Evolutionary conservation across 2,888 invertebrate genomes (phyloP).

Genomic region (Caradrina clavipalpis): DNA sequence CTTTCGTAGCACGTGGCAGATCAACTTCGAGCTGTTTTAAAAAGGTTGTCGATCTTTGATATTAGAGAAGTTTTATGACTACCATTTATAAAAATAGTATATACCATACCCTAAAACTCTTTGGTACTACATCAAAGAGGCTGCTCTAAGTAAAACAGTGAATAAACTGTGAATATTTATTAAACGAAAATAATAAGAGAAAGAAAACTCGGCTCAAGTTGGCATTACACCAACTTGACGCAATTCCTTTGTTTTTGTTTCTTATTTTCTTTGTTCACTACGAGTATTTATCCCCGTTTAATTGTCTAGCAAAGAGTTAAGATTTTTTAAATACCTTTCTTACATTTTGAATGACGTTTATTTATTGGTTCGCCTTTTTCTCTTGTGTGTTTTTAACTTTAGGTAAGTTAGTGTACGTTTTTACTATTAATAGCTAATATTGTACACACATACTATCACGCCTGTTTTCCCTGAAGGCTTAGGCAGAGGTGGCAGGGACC

Average conservation of each 20-base stretch:
- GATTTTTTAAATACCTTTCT: conserved; percentile 21
- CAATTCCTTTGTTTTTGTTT: conserved; percentile 34
- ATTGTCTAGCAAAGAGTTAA: conserved; percentile 35
- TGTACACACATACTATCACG: no score
- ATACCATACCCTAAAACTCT: neutral
- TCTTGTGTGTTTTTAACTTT: neutral
- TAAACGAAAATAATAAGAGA: conserved; percentile 29
- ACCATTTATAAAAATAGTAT: no score
- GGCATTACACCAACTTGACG: conserved; percentile 37
- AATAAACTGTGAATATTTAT: conserved; percentile 48
- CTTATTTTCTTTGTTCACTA: conserved; percentile 36
- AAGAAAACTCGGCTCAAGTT: conserved; percentile 22
- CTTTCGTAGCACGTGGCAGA: conserved; percentile 22
- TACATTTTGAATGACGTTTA: conserved; percentile 29
- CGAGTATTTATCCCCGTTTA: conserved; percentile 41
- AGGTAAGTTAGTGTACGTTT: no score
- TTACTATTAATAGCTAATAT: no score
- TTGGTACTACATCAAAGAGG: conserved; percentile 1
- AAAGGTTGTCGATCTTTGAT: neutral
- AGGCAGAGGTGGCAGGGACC: no score
- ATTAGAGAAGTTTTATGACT: neutral
- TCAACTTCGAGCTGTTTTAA: neutral
- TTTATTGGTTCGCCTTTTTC: conserved; percentile 20
- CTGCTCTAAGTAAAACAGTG: conserved; percentile 16
- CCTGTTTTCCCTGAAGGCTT: no score